Evolutionary conservation across 2,888 invertebrate species (phyloP).

Genomic region (Yponomeuta cagnagella): DNA sequence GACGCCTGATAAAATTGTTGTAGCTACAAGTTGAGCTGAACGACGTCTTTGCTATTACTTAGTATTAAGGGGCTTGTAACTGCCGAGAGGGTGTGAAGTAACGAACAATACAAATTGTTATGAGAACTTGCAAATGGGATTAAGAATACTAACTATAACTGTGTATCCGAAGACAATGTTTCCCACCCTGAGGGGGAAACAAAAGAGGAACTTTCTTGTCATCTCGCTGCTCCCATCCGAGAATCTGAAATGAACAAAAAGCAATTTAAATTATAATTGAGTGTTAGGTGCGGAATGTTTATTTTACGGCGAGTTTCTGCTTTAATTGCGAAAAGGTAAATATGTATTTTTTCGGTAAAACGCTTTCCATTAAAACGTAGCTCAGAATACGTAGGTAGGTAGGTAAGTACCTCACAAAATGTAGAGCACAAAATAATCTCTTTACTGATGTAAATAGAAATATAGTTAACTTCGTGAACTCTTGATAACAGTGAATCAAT

Average conservation of each 20-base stretch:
- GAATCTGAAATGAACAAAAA: constrained; percentile 40
- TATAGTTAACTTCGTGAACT: not conserved
- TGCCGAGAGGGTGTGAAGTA: not conserved
- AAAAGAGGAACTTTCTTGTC: constrained; percentile 68
- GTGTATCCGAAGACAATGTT: constrained; percentile 66
- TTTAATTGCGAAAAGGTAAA: not conserved
- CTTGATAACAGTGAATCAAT: not conserved
- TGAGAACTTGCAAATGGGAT: constrained; percentile 3
- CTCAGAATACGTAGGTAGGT: not conserved
- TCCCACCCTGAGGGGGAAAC: constrained; percentile 62
- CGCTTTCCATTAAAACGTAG: not conserved
- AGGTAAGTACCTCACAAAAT: too few species aligned
- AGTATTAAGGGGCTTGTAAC: not conserved
- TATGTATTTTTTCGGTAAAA: not conserved
- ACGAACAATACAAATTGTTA: constrained; percentile 1
- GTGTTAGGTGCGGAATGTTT: not conserved
- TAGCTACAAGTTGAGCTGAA: not conserved
- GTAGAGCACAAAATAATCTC: not conserved
- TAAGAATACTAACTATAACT: constrained; percentile 54
- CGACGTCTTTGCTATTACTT: not conserved
- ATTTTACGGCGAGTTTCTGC: not conserved
- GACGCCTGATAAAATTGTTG: constrained; percentile 8
- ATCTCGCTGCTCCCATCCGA: constrained; percentile 49
- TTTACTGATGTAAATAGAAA: not conserved
- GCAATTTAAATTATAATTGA: constrained; percentile 13